These are phyloP conservation scores for Uromys caudimaculatus DNA, from an alignment of 2,797 vertebrate species.

Conservation along the genomic window DNA sequence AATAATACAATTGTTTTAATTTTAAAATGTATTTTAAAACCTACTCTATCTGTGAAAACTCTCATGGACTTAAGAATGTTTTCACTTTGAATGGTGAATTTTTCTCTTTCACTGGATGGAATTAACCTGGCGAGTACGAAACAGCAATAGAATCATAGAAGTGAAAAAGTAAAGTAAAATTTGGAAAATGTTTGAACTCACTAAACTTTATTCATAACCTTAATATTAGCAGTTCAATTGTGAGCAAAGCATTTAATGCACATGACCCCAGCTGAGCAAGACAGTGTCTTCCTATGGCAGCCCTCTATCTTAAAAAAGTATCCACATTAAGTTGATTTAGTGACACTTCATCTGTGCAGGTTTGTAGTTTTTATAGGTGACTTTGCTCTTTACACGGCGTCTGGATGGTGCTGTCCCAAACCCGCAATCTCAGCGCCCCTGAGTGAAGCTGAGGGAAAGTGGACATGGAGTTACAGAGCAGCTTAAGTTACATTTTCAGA, in stretches of 20 bases:
- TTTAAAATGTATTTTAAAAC: neutral
- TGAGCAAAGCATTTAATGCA: too few relatives aligned
- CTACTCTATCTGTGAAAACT: neutral
- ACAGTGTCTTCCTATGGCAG: neutral
- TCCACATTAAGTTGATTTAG: neutral
- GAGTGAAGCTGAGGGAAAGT: neutral
- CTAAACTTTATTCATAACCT: neutral
- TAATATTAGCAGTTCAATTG: fast-evolving
- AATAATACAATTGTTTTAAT: neutral
- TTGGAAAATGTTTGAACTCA: neutral
- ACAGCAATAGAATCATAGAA: neutral
- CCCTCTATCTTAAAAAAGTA: neutral
- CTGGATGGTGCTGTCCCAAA: neutral
- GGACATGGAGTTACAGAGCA: neutral
- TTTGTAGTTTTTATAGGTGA: neutral
- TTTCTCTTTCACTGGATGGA: neutral
- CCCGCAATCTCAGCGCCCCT: neutral
- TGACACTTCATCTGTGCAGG: neutral
- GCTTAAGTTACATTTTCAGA: neutral
- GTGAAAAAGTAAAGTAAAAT: neutral
- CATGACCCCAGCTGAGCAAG: too few relatives aligned
- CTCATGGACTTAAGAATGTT: neutral
- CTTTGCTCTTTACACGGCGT: neutral
- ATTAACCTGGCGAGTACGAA: neutral
- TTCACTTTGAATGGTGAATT: neutral